Evolutionary conservation across 2,797 vertebrate species (phyloP).

Genomic region (Brachymystax lenok): DNA sequence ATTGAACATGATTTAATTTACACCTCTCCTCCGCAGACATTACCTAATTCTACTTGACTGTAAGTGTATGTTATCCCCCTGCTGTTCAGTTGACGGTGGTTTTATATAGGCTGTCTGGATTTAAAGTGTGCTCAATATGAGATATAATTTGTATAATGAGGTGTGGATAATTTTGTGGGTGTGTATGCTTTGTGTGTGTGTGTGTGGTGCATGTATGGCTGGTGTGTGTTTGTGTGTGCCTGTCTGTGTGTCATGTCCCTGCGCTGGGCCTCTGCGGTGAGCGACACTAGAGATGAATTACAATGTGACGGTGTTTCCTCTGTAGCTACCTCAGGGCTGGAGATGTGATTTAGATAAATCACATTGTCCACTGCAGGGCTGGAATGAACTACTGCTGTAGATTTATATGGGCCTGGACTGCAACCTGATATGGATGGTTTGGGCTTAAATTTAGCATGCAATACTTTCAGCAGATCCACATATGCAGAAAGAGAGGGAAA

Average conservation of each 20-base stretch:
- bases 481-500: slow-evolving; percentile 26
- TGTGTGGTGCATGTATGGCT: no score
- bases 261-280: background rate
- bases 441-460: slow-evolving; percentile 48
- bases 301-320: slow-evolving; percentile 56
- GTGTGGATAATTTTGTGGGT: background rate
- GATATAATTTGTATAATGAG: slow-evolving; percentile 16
- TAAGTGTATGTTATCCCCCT: background rate
- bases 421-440: slow-evolving; percentile 33
- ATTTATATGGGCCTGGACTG: slow-evolving; percentile 41
- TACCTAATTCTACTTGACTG: slow-evolving; percentile 19
- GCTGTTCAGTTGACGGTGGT: background rate
- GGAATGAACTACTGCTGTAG: slow-evolving; percentile 56
- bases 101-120: background rate
- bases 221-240: no score
- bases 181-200: no score
- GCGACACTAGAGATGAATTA: slow-evolving; percentile 64
- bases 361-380: slow-evolving; percentile 37
- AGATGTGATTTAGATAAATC: slow-evolving; percentile 69
- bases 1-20: slow-evolving; percentile 25
- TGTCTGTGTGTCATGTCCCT: background rate
- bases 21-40: slow-evolving; percentile 17
- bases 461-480: slow-evolving; percentile 10
- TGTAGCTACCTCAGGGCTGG: slow-evolving; percentile 50
- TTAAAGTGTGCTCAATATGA: background rate